Base-by-base conservation (phyloP, 2,888 invertebrate species). In the Scaptomyza flava region DNA sequence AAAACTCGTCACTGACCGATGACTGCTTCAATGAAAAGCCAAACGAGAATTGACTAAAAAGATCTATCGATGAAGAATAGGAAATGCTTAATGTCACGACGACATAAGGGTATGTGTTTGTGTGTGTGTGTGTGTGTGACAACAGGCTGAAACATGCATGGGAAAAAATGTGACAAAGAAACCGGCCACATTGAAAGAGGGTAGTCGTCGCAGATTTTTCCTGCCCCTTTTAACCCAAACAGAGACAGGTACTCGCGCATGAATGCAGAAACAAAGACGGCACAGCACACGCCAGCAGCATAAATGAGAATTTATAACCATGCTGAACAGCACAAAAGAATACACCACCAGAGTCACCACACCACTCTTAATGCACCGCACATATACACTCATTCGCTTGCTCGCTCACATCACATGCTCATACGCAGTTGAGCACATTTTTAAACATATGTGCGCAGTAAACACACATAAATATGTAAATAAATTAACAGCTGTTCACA, bases 401-500 rank as follows among this genome's bases (percentile, higher is more conserved):
- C 42, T 42, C n/a, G 17, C 38, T 27, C 27, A 27, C 27, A 27
- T 27, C 27, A 34, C 20, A 52, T 41, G 41, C 41, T 34, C 65
- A 60, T 34, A 45, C n/a, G 14, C 34, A 52, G 42, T 80, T 71
- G 74, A 80, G 76, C 68, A 47, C 63, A 67, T 67, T 87, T 77
- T 59, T 71, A 56, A 82, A 74, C 87, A 87, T 87, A 85, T 85
- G 85, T 74, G 75, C 69, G 63, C 63, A 65, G 65, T 66, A 73
- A 78, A 66, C 68, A 81, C 75, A 81, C 64, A 78, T 62, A 69
- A 67, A 77, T 69, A 67, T 69, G 82, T 82, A 87, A 82, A 82
- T 85, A 87, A 85, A 77, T 82, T 87, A 82, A 82, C 82, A 82
- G 82, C 82, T 82, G 82, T 87, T 82, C 54, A 70, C 43, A 65